These are phyloP conservation scores for Augochlora pura DNA, from an alignment of 1,140 invertebrate species.

Conservation along the genomic window DNA sequence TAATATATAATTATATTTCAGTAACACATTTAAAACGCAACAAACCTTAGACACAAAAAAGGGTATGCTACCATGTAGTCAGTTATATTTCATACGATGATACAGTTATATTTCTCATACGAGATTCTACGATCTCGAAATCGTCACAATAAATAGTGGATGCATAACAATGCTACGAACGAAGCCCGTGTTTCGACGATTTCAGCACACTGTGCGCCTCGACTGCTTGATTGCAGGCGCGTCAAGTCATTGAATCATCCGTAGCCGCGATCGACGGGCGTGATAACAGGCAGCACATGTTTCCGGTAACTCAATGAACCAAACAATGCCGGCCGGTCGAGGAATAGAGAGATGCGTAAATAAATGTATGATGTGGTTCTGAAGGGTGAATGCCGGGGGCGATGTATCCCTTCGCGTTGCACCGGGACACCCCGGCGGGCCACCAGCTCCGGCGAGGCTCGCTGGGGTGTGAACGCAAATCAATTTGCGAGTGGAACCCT, in stretches of 20 bases:
- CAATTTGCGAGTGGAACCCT: slow-evolving; percentile 76
- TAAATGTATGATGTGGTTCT: slow-evolving; percentile 79
- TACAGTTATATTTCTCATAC: no score
- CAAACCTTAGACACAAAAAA: no score
- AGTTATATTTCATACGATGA: no score
- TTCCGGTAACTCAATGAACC: slow-evolving; percentile 77
- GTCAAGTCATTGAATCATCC: slow-evolving; percentile 34
- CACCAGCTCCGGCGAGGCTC: slow-evolving; percentile 54
- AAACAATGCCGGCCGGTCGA: slow-evolving; percentile 71
- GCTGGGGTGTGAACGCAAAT: slow-evolving; percentile 80
- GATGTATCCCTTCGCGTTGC: slow-evolving; percentile 33
- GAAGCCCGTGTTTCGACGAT: no score
- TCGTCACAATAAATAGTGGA: no score
- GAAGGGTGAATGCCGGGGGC: slow-evolving; percentile 72
- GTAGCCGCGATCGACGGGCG: slow-evolving; percentile 46
- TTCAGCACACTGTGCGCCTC: no score
- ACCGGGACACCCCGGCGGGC: slow-evolving; percentile 47
- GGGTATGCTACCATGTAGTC: no score
- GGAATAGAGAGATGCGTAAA: slow-evolving; percentile 77
- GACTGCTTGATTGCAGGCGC: no score
- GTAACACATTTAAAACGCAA: no score
- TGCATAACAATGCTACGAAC: no score
- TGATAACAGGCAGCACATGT: slow-evolving; percentile 76
- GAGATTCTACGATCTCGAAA: no score
- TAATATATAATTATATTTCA: no score